These are phyloP conservation scores for Nebria ingens DNA, from an alignment of 1,140 invertebrate species.

Conservation along the genomic window DNA sequence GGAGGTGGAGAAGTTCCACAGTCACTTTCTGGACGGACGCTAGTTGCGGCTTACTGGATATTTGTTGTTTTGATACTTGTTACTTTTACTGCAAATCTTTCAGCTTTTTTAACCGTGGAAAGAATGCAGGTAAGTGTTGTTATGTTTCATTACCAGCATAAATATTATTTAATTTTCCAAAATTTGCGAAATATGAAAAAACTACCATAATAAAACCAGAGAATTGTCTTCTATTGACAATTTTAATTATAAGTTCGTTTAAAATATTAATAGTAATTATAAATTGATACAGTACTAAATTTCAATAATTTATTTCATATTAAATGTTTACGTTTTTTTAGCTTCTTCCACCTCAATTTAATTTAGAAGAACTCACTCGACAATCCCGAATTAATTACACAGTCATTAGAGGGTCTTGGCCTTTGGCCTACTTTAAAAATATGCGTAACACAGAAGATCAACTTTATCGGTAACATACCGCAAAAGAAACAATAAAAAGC, in stretches of 20 bases:
- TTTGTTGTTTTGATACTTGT: slow-evolving; percentile 88
- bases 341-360: slow-evolving; percentile 68
- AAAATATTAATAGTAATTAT: too few relatives aligned
- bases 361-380: slow-evolving; percentile 72
- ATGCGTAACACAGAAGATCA: slow-evolving; percentile 86
- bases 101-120: slow-evolving; percentile 92
- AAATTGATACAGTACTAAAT: too few relatives aligned
- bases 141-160: too few relatives aligned
- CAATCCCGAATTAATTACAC: slow-evolving; percentile 90
- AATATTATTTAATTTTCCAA: too few relatives aligned
- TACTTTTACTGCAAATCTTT: slow-evolving; percentile 94
- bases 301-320: too few relatives aligned
- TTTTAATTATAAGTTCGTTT: too few relatives aligned
- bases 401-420: slow-evolving; percentile 65
- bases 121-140: slow-evolving; percentile 94
- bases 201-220: too few relatives aligned
- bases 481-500: not conserved
- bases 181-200: too few relatives aligned
- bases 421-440: slow-evolving; percentile 80
- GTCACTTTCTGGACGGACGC: slow-evolving; percentile 66
- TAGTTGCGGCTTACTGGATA: slow-evolving; percentile 87
- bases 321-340: slow-evolving; percentile 9
- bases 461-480: slow-evolving; percentile 56
- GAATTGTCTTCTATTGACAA: too few relatives aligned
- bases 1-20: slow-evolving; percentile 81